phyloP scores from a whole-genome alignment of 2,888 invertebrate genomes.

The Agriopis leucophaearia region DNA sequence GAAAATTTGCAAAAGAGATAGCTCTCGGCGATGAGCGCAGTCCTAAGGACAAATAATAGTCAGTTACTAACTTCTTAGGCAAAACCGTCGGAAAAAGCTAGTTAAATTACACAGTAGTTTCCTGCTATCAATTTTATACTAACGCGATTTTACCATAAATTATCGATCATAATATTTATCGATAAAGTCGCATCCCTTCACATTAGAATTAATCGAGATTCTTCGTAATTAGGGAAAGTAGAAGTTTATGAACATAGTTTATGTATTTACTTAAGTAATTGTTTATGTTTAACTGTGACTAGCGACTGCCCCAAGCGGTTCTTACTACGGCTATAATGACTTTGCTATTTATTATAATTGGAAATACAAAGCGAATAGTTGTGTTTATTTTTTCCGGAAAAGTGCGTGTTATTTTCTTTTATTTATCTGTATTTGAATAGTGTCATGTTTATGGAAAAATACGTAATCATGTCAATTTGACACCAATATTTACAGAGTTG shows the following conservation, averaged over 20 bases:
- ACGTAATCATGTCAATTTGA: too few species aligned
- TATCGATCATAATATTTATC: conserved; percentile 1
- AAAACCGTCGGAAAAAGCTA: too few species aligned
- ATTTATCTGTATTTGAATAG: too few species aligned
- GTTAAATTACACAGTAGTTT: too few species aligned
- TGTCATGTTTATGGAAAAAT: background rate
- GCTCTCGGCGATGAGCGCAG: too few species aligned
- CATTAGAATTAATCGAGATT: conserved; percentile 46
- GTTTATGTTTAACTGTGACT: conserved; percentile 32
- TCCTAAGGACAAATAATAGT: too few species aligned
- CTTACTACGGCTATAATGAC: conserved; percentile 12
- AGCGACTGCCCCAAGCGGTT: conserved; percentile 17
- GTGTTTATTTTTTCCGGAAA: conserved; percentile 11
- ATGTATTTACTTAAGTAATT: conserved; percentile 44
- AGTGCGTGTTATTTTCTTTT: background rate
- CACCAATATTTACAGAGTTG: background rate
- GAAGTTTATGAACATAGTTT: conserved; percentile 46
- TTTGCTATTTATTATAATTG: conserved; percentile 22
- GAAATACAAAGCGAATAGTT: conserved; percentile 11
- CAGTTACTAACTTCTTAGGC: too few species aligned
- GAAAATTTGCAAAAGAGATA: too few species aligned
- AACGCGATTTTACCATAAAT: background rate
- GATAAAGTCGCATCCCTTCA: conserved; percentile 17
- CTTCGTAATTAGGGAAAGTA: conserved; percentile 48
- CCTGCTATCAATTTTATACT: too few species aligned